Evolutionary conservation across 2,888 invertebrate genomes (phyloP).

Genomic region (Subacronicta megacephala): DNA sequence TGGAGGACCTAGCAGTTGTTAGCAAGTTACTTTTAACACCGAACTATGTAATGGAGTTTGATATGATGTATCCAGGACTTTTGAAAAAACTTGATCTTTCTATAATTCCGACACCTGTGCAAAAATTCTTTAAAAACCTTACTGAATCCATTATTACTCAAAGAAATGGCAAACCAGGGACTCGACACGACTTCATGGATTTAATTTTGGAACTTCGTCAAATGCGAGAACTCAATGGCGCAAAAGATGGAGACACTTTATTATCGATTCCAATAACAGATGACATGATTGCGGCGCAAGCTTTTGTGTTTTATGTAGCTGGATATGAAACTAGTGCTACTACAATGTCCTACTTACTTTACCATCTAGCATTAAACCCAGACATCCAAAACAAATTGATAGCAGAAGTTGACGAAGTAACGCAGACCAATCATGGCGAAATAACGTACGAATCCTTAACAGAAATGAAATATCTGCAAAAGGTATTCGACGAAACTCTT

Average conservation of each 20-base stretch:
- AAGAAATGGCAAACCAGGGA: constrained; percentile 63
- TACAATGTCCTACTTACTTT: constrained; percentile 69
- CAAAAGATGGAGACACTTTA: constrained; percentile 51
- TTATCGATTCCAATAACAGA: constrained; percentile 65
- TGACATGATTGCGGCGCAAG: constrained; percentile 73
- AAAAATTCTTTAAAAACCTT: constrained; percentile 60
- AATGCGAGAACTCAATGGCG: constrained; percentile 55
- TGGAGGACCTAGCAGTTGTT: constrained; percentile 40
- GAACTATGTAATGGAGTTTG: constrained; percentile 55
- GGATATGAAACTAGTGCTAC: constrained; percentile 83
- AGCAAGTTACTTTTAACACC: constrained; percentile 45
- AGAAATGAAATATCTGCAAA: constrained; percentile 77
- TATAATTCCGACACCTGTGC: constrained; percentile 56
- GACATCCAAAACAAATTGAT: constrained; percentile 73
- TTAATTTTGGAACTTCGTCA: constrained; percentile 66
- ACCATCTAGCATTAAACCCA: constrained; percentile 59
- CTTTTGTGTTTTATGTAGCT: constrained; percentile 79
- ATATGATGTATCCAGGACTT: constrained; percentile 70
- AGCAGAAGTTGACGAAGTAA: constrained; percentile 67
- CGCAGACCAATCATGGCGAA: constrained; percentile 64
- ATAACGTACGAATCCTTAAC: constrained; percentile 74
- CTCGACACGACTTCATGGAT: constrained; percentile 72
- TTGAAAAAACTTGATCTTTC: constrained; percentile 61
- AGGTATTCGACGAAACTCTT: constrained; percentile 75
- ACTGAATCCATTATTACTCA: constrained; percentile 58